Percentiles rank a stretch among this genome's conserved stretches.
These are phyloP conservation scores for Styela clava DNA, from an alignment of 23 tunicate species.

Conservation along the genomic window DNA sequence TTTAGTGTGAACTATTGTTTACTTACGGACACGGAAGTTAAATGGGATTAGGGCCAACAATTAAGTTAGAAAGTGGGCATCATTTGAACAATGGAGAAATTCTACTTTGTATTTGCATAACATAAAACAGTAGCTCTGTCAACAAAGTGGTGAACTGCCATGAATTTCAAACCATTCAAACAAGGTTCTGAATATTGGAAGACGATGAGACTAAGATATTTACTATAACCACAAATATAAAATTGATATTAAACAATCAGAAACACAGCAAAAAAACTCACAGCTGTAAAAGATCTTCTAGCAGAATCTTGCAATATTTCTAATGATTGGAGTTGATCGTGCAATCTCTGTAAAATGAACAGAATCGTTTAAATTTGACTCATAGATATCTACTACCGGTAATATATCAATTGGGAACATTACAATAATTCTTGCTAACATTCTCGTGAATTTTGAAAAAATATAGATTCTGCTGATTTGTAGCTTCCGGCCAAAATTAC, in stretches of 20 bases:
- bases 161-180: background rate
- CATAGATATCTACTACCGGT: too few species aligned
- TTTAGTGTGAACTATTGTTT: too few species aligned
- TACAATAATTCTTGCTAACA: too few species aligned
- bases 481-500: too few species aligned
- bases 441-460: too few species aligned
- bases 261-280: too few species aligned
- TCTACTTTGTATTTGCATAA: background rate
- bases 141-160: background rate
- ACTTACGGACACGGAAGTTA: too few species aligned
- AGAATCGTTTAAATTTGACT: background rate
- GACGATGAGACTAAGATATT: background rate
- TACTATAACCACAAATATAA: too few species aligned
- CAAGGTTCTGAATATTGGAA: background rate
- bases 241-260: too few species aligned
- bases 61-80: background rate
- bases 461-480: too few species aligned
- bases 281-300: slow-evolving; percentile 26
- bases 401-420: too few species aligned
- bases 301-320: slow-evolving; percentile 33
- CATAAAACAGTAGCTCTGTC: background rate
- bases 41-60: background rate
- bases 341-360: slow-evolving; percentile 31
- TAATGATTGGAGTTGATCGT: slow-evolving; percentile 43
- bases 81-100: background rate